Evolutionary conservation across 1,140 invertebrate species (phyloP).

Genomic region (Polyergus mexicanus): DNA sequence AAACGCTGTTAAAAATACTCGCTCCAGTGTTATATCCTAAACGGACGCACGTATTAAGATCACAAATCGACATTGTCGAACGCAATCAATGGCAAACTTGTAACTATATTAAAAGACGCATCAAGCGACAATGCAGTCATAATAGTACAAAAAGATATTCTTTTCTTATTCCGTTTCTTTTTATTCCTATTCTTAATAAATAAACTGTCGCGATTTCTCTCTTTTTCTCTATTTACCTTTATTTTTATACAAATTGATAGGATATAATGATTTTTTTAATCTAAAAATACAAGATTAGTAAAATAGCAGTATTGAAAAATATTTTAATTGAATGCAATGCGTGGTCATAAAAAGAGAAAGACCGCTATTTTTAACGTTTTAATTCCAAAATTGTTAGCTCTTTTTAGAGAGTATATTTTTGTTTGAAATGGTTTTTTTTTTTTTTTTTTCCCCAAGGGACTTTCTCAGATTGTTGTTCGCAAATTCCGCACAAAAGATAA

Average conservation of each 20-base stretch:
- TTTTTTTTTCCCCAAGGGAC: no score
- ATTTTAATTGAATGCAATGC: constrained; percentile 12
- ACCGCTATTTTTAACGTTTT: constrained; percentile 14
- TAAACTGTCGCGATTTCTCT: not conserved
- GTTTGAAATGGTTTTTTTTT: constrained; percentile 28
- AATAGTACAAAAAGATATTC: not conserved
- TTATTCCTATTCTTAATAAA: not conserved
- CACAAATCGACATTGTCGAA: not conserved
- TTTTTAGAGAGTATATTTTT: constrained; percentile 21
- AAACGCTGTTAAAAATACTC: constrained; percentile 13
- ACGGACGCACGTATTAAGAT: not conserved
- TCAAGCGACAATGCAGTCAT: not conserved
- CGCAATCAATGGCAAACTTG: constrained; percentile 1
- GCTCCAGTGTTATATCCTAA: not conserved
- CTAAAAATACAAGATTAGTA: not conserved
- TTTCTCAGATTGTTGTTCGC: constrained; percentile 39
- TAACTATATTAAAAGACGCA: not conserved
- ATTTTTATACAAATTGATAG: not conserved
- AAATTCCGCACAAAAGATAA: constrained; percentile 58
- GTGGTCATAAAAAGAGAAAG: not conserved
- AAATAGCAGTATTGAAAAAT: not conserved
- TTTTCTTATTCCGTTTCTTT: not conserved
- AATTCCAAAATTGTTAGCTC: constrained; percentile 30
- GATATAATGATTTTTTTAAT: not conserved
- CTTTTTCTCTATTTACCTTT: not conserved